These are phyloP conservation scores for Brachylomia viminalis DNA, from an alignment of 2,888 invertebrate species.

Conservation along the genomic window DNA sequence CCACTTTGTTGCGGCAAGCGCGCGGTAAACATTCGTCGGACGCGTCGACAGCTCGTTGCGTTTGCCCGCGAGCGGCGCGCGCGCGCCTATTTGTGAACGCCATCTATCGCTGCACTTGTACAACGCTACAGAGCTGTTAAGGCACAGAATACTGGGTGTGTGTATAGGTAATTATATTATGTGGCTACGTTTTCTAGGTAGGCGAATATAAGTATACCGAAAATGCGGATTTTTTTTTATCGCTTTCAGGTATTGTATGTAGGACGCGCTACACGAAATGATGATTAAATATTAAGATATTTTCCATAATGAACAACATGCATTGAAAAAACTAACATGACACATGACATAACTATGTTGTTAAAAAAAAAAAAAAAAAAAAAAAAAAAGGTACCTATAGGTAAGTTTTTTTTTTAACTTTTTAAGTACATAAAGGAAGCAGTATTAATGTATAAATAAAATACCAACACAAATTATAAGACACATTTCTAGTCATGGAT, in stretches of 20 bases:
- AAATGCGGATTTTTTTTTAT: background rate
- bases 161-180: background rate
- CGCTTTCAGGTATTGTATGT: too few relatives aligned
- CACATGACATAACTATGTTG: too few relatives aligned
- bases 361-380: too few relatives aligned
- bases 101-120: conserved; percentile 80
- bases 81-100: conserved; percentile 75
- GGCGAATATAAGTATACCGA: background rate
- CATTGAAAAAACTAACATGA: background rate
- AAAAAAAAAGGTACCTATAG: too few relatives aligned
- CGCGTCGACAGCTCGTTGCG: conserved; percentile 85
- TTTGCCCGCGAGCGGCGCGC: conserved; percentile 80
- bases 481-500: background rate
- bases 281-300: background rate
- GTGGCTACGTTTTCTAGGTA: background rate
- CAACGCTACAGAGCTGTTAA: conserved; percentile 60
- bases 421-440: too few relatives aligned
- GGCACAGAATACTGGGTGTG: conserved; percentile 51
- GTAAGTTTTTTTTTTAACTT: too few relatives aligned
- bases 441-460: background rate
- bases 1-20: conserved; percentile 45
- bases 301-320: background rate
- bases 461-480: background rate
- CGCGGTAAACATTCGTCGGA: conserved; percentile 76
- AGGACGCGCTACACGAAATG: background rate